A percentile compares a stretch with the other conserved stretches of the same genome.
These are phyloP conservation scores for Pherbina coryleti DNA, from an alignment of 2,888 invertebrate species.

Conservation along the genomic window DNA sequence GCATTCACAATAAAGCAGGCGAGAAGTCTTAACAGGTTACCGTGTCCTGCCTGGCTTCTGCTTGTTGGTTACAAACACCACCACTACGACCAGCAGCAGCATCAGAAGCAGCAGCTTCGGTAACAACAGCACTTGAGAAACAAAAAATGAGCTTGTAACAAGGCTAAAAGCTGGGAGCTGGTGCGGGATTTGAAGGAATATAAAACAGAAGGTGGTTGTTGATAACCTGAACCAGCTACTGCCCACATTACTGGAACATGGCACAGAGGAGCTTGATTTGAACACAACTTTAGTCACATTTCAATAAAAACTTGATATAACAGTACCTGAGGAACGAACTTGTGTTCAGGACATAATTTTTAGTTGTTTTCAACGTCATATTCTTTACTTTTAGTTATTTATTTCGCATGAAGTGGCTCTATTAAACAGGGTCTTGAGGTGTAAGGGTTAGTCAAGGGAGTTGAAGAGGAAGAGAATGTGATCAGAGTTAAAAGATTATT, in stretches of 20 bases:
- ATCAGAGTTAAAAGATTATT: neutral
- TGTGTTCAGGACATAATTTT: neutral
- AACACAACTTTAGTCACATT: slow-evolving; percentile 5
- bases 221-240: neutral
- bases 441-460: neutral
- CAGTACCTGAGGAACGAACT: slow-evolving; percentile 14
- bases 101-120: neutral
- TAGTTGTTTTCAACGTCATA: neutral
- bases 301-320: slow-evolving; percentile 6
- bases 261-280: neutral
- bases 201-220: neutral
- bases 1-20: neutral
- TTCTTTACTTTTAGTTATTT: neutral
- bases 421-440: too few species aligned
- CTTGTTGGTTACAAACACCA: neutral
- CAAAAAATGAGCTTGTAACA: neutral
- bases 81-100: neutral
- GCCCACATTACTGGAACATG: neutral
- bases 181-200: neutral
- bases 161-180: neutral
- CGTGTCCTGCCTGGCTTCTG: neutral
- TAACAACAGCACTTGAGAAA: slow-evolving; percentile 11
- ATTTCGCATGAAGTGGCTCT: neutral
- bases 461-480: neutral
- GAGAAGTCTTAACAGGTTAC: neutral